Evolutionary conservation across 2,797 vertebrate genomes (phyloP), one percentile per base, ranked within the genome.

Genomic region (Mus caroli): DNA sequence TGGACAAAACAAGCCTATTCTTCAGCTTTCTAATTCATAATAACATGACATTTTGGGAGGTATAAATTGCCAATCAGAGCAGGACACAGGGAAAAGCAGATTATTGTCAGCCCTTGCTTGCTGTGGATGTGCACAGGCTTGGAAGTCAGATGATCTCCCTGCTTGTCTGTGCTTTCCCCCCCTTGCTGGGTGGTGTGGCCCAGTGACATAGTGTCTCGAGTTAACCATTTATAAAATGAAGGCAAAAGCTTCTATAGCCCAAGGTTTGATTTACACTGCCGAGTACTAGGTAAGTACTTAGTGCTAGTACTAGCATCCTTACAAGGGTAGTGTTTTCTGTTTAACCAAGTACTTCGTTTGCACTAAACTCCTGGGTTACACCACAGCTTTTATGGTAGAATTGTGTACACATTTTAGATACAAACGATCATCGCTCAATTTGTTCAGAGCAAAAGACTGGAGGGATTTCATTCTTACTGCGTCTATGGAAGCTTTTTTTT

Each of bases 341-440:
- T 88, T 97, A 79, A 78, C 34, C 50, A 71, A 89, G 43, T 56
- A 50, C 56, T 94, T 96, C 52, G 82, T 96, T 90, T 95, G 77
- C 88, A 78, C 62, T 77, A 85, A 85, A 67, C 60, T 96, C 54
- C 46, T 94, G 56, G 37, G 78, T 87, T 40, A 79, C 46, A 85
- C 58, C 13, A 26, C 64, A 86, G 78, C 52, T 86, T 96, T 94
- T 78, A 87, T 91, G 58, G 88, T 15, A 91, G 89, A 96, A 62
- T 46, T n/a, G n/a, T 64, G 54, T 94, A 43, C 26, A 87, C 40
- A 34, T 90, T 78, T 96, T 97, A 94, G 94, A 97, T 67, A 95
- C 88, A 34, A 34, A 54, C 20, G 50, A 82, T 83, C 87, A 34
- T 43, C 76, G 52, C 43, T 56, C 71, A 85, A 28, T 94, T 91